phyloP scores from a whole-genome alignment of 2,797 vertebrate genomes.

The Babyrousa celebensis region DNA sequence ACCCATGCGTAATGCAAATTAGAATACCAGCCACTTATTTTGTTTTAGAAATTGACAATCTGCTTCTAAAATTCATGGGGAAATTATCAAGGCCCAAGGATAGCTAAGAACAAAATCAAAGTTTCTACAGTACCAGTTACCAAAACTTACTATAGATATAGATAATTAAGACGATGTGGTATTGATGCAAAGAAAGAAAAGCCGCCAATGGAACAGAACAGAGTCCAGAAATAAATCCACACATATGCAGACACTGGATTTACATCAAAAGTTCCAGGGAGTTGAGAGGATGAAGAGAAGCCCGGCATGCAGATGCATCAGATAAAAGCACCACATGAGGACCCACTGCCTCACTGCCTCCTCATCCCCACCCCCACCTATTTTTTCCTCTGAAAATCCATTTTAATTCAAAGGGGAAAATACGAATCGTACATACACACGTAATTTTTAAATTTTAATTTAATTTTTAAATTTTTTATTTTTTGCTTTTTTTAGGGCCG shows the following conservation, averaged over 20 bases:
- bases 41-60: neutral
- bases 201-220: neutral
- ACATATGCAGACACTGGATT: neutral
- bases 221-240: neutral
- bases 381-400: too few species aligned
- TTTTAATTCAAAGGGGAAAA: too few species aligned
- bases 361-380: too few species aligned
- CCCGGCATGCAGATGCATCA: too few species aligned
- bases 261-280: neutral
- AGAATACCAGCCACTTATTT: neutral
- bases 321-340: too few species aligned
- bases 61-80: neutral
- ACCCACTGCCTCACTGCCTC: too few species aligned
- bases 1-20: neutral
- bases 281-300: too few species aligned
- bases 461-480: too few species aligned
- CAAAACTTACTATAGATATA: neutral
- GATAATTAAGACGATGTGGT: neutral
- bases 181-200: neutral
- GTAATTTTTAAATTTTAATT: too few species aligned
- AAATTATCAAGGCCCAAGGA: neutral
- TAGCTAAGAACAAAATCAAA: neutral
- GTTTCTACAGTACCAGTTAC: neutral
- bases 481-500: too few species aligned
- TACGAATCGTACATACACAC: too few species aligned